Evolutionary conservation across 2,888 invertebrate species (phyloP).

Genomic region (Pristionchus entomophagus): DNA sequence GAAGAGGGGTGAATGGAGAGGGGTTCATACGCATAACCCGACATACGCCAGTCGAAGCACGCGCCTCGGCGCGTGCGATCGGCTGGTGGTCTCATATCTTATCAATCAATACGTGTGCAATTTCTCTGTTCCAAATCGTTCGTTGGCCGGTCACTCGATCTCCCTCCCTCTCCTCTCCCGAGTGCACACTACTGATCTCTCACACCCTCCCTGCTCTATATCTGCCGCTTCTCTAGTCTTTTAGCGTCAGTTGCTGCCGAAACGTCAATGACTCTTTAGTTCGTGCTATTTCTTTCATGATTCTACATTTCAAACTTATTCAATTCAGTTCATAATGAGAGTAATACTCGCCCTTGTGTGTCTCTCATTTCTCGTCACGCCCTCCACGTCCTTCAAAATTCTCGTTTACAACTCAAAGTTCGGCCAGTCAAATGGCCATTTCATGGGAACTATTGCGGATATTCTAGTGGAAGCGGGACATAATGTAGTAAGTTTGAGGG

Average conservation of each 20-base stretch:
- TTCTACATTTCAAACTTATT: too few relatives aligned
- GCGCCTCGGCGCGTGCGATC: too few relatives aligned
- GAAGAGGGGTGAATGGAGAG: too few relatives aligned
- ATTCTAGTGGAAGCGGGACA: not conserved
- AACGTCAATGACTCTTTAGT: too few relatives aligned
- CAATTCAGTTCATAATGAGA: too few relatives aligned
- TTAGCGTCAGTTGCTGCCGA: too few relatives aligned
- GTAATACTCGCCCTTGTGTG: not conserved
- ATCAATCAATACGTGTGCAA: slow-evolving; percentile 15
- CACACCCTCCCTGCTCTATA: not conserved
- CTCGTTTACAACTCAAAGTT: slow-evolving; percentile 39
- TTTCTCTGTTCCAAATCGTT: not conserved
- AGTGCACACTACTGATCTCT: slow-evolving; percentile 7
- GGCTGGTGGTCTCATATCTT: too few relatives aligned
- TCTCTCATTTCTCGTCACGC: not conserved
- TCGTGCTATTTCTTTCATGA: too few relatives aligned
- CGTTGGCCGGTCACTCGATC: not conserved
- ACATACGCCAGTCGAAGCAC: too few relatives aligned
- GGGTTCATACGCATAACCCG: too few relatives aligned
- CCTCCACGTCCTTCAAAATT: not conserved
- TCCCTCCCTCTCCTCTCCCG: not conserved
- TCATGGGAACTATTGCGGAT: slow-evolving; percentile 24
- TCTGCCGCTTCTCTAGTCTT: too few relatives aligned
- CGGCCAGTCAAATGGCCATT: slow-evolving; percentile 21
- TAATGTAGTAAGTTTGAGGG: not conserved